Base-by-base conservation (phyloP, 2,888 invertebrate species). In the Acanthosepion esculentum region DNA sequence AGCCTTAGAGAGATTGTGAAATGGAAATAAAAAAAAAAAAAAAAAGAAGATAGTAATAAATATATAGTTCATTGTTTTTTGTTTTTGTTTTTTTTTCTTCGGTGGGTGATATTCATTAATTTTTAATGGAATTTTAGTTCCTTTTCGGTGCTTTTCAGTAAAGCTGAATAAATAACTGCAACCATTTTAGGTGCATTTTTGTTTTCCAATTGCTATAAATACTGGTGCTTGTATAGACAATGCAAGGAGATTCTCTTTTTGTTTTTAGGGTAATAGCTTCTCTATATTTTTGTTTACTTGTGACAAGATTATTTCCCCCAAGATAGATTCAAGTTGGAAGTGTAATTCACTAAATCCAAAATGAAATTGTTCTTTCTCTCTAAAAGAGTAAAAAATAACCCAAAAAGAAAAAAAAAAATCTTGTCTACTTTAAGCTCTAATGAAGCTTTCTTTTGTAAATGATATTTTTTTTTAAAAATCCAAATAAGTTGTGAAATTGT, bases 1-100 rank as follows among this genome's bases (percentile, higher is more conserved):
- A 78, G 78, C 78, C 78, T 78, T 78, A n/a, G n/a, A 78, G n/a
- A 78, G 78, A 78, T 78, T 78, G 78, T 78, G 78, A n/a, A 78
- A 78, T 18, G 8, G 20, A 78, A 78, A 41, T 41, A 41, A 41
- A 1, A 78, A 78, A 78, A 41, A 1, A 78, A 78, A 78, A n/a
- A 78, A 78, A 78, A 78, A n/a, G 5, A n/a, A n/a, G n/a, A 78
- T 78, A 78, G n/a, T 15, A 78, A 78, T 78, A 78, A 78, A n/a
- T n/a, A 78, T 33, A 78, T n/a, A 78, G 8, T n/a, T n/a, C 33
- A n/a, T 33, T 78, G n/a, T 78, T 33, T n/a, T n/a, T 78, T n/a
- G n/a, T n/a, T 78, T 33, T 18, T 78, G 33, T 78, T 33, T n/a
- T n/a, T 78, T n/a, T 78, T 78, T 78, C 20, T 7, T 10, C 12